Percentiles rank a stretch among this genome's conserved stretches.
These are phyloP conservation scores for Eriocheir sinensis DNA, from an alignment of 1,140 invertebrate species.

Conservation along the genomic window DNA sequence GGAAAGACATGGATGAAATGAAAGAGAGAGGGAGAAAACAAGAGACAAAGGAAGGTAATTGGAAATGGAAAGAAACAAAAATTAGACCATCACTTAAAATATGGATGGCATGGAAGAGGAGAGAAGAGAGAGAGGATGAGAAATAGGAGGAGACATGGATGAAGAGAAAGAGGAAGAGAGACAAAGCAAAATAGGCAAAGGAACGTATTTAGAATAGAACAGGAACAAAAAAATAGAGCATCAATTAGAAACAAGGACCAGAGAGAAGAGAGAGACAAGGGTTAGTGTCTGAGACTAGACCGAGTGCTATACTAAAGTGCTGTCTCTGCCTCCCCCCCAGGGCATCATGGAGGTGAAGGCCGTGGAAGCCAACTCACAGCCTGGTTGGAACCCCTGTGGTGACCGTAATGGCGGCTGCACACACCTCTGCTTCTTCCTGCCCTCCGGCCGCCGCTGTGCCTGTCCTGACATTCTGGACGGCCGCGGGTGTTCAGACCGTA, in stretches of 20 bases:
- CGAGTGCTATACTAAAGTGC: neutral
- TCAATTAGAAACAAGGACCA: too few relatives aligned
- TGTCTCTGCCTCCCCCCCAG: conserved; percentile 81
- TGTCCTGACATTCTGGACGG: conserved; percentile 86
- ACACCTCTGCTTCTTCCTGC: conserved; percentile 92
- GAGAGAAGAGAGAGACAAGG: too few relatives aligned
- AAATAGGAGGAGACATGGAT: neutral
- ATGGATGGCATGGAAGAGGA: too few relatives aligned
- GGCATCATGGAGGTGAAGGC: conserved; percentile 95
- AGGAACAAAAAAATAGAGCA: neutral
- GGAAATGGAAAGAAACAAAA: neutral
- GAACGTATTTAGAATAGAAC: neutral
- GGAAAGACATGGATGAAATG: neutral
- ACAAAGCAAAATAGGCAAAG: neutral
- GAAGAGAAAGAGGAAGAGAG: neutral
- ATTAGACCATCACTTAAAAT: neutral
- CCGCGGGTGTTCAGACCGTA: conserved; percentile 58
- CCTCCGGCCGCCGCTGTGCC: conserved; percentile 88
- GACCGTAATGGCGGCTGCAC: conserved; percentile 90
- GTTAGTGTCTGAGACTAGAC: too few relatives aligned
- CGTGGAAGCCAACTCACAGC: conserved; percentile 82
- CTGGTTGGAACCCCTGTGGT: conserved; percentile 86
- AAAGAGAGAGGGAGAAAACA: neutral
- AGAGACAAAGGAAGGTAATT: neutral
- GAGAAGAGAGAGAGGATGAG: too few relatives aligned